phyloP scores from a whole-genome alignment of 2,797 vertebrate species.

The Ibycter americanus region DNA sequence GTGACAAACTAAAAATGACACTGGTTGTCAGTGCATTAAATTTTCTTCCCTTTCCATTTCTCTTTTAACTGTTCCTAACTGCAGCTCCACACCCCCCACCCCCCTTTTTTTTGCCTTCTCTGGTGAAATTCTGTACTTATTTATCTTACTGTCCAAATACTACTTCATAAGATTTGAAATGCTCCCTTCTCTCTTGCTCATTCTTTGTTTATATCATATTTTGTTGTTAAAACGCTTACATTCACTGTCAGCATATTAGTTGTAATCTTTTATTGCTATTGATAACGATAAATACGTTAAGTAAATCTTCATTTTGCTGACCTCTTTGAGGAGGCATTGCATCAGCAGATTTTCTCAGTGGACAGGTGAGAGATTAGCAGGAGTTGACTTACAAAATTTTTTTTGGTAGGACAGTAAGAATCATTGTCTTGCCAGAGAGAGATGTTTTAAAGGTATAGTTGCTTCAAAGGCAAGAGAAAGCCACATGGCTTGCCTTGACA shows the following conservation, averaged over 20 bases:
- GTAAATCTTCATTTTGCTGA: constrained; percentile 84
- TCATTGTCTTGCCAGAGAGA: constrained; percentile 51
- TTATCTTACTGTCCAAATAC: constrained; percentile 31
- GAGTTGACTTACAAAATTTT: constrained; percentile 48
- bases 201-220: constrained; percentile 48
- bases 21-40: background rate
- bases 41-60: background rate
- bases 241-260: constrained; percentile 72
- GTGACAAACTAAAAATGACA: background rate
- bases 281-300: constrained; percentile 80
- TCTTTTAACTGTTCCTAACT: background rate
- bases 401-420: constrained; percentile 51
- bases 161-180: constrained; percentile 38
- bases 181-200: background rate
- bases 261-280: constrained; percentile 79
- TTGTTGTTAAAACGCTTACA: constrained; percentile 73
- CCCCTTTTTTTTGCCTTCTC: background rate
- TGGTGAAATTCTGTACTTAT: background rate
- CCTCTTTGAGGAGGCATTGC: constrained; percentile 68
- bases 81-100: background rate
- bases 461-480: constrained; percentile 19
- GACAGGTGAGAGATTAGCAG: constrained; percentile 75
- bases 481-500: background rate
- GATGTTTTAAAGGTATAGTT: constrained; percentile 58
- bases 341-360: constrained; percentile 79